Conservation (phyloP, 2,888 invertebrate species). For the Dryobota labecula region DNA sequence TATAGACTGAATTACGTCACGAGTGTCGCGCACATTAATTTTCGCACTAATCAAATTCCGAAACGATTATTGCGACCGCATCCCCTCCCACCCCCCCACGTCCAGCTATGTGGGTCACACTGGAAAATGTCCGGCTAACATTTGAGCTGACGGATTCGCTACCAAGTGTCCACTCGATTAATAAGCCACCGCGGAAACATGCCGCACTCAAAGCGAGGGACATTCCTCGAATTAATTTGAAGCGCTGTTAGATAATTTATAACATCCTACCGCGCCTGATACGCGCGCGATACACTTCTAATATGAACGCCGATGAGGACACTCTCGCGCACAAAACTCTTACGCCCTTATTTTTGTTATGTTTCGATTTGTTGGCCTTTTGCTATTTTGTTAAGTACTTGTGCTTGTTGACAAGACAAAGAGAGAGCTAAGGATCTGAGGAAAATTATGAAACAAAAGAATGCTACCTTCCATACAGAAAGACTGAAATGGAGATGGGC, state of each 20-base stretch:
- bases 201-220: conserved; percentile 77
- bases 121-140: conserved; percentile 64
- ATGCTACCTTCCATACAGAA: too few species aligned
- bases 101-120: conserved; percentile 60
- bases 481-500: too few species aligned
- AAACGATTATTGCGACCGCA: conserved; percentile 62
- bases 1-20: conserved; percentile 56
- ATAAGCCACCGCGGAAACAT: conserved; percentile 86
- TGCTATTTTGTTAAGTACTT: not conserved
- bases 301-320: conserved; percentile 56
- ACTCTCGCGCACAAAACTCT: conserved; percentile 68
- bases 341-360: conserved; percentile 38
- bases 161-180: conserved; percentile 87
- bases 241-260: conserved; percentile 90
- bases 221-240: conserved; percentile 90
- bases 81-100: conserved; percentile 28
- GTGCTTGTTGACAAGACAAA: not conserved
- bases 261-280: conserved; percentile 86
- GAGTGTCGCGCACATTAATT: conserved; percentile 55
- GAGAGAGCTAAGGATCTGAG: too few species aligned
- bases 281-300: conserved; percentile 74
- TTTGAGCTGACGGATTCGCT: conserved; percentile 82
- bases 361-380: not conserved
- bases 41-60: conserved; percentile 69
- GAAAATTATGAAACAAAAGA: too few species aligned